Base-by-base conservation (phyloP, 2,888 invertebrate species). In the Scotopteryx bipunctaria region DNA sequence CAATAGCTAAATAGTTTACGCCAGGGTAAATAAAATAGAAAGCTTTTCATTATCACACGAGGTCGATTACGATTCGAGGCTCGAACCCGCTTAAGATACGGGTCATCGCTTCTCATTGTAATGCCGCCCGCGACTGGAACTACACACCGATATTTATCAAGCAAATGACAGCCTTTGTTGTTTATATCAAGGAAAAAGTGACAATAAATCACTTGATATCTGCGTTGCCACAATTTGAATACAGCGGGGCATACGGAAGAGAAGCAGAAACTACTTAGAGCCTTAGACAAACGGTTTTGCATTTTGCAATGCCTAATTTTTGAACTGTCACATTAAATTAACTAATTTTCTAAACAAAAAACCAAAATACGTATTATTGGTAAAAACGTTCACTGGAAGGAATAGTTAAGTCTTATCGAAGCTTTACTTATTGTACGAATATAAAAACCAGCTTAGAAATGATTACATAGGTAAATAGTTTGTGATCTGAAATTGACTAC, bases 171-270 rank as follows among this genome's bases (percentile, higher is more conserved):
- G 61, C 63, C 66, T 70, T 72, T 70, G 71, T 73, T 73, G 71
- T 73, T 70, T 71, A 67, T 65, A 63, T 66, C 61, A 59, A 69
- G 64, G 66, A 73, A 70, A 72, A 73, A 70, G 66, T 71, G 69
- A 68, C 67, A 60, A 74, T 76, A 75, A 76, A 76, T 76, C 73
- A 73, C 64, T 23, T 45, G 55, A 61, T 71, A 73, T 75, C 73
- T 71, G 64, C 67, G 61, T 60, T 63, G 59, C 64, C 63, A 63
- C 69, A 64, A 70, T 73, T 69, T 71, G 63, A 62, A 62, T 63
- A 58, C 37, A 23, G 16, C 45, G 46, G 17, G 59, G 66, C 53
- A 64, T 53, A 70, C 52, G 6, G 64, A 0, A 15, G 16, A 13
- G 14, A 19, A 41, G 37, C 5, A 32, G 36, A 14, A 19, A 2